Base-by-base conservation (phyloP, 2,797 vertebrate genomes). In the Australoheros facetus region DNA sequence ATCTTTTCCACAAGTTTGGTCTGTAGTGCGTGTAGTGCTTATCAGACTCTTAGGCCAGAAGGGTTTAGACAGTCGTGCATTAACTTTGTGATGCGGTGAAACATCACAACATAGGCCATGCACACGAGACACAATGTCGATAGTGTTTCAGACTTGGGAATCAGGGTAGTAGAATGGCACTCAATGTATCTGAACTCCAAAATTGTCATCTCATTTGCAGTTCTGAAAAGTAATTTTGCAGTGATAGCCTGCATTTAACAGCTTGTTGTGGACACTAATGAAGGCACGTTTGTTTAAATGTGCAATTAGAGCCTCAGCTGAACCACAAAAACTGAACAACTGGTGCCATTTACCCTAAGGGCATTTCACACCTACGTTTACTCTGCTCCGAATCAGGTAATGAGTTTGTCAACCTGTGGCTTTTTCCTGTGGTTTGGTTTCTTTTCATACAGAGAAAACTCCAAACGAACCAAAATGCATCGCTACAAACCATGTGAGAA, bases 261-360 rank as follows among this genome's bases (percentile, higher is more conserved):
- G 26, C 64, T 69, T 30, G 26, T 28, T 51, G 45, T 51, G 45
- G 26, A 69, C 26, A 32, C 26, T 69, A 69, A 69, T 69, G 45
- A 69, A 45, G 45, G 26, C 48, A n/a, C 51, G 26, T 69, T 69
- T 30, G 51, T 69, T 69, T 69, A 51, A 69, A 51, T 69, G 64
- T 1, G 1, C 64, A 69, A 51, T 51, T 69, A 69, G 17, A 48
- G 42, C 23, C 16, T 66, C 23, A 66, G 48, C 62, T 66, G 62
- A 66, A 66, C 42, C 62, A 66, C 42, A 66, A 30, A 66, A 66
- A 66, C 62, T 48, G 42, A 66, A 66, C 39, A 66, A 66, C 62
- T 48, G 42, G 42, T 66, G 42, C 19, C 16, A 19, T 48, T 66
- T 66, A 28, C 62, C 62, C 62, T 13, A 19, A 66, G 42, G 62